Evolutionary conservation across 2,888 invertebrate species (phyloP).

Genomic region (Microplitis deprimator): DNA sequence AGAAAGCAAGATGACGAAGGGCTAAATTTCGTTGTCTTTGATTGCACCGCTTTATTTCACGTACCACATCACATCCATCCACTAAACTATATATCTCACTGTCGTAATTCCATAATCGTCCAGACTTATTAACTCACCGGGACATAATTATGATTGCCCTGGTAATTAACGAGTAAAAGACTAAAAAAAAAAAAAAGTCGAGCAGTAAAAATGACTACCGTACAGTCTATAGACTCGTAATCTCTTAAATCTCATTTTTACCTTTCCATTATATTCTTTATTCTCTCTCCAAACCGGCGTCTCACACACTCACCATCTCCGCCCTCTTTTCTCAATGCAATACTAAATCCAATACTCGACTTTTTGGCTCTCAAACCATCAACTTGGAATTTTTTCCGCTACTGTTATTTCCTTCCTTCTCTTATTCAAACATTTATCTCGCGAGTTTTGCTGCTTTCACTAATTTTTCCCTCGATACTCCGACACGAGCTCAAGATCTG

Average conservation of each 20-base stretch:
- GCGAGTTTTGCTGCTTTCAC: slow-evolving; percentile 22
- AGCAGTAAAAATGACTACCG: slow-evolving; percentile 6
- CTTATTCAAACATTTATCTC: background rate
- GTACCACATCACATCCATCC: background rate
- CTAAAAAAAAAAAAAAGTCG: slow-evolving; percentile 34
- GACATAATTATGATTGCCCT: slow-evolving; percentile 59
- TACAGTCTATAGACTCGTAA: background rate
- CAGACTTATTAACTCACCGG: slow-evolving; percentile 58
- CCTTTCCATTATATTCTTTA: slow-evolving; percentile 30
- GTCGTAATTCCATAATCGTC: slow-evolving; percentile 54
- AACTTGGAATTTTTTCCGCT: slow-evolving; percentile 7
- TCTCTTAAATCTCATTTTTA: slow-evolving; percentile 36
- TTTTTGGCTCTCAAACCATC: too few species aligned
- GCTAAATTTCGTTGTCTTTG: slow-evolving; percentile 34
- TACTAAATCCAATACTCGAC: too few species aligned
- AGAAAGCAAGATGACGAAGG: slow-evolving; percentile 38
- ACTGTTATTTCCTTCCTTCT: slow-evolving; percentile 13
- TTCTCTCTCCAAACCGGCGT: slow-evolving; percentile 39
- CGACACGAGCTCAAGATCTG: background rate
- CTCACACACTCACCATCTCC: slow-evolving; percentile 41
- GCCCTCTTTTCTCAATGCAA: slow-evolving; percentile 41
- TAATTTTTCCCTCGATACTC: slow-evolving; percentile 28
- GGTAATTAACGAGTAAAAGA: slow-evolving; percentile 59
- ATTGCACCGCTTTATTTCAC: slow-evolving; percentile 5
- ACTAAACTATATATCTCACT: slow-evolving; percentile 40